Evolutionary conservation across 2,113 vertebrate genomes (phyloP).

Genomic region (Chroicocephalus ridibundus): DNA sequence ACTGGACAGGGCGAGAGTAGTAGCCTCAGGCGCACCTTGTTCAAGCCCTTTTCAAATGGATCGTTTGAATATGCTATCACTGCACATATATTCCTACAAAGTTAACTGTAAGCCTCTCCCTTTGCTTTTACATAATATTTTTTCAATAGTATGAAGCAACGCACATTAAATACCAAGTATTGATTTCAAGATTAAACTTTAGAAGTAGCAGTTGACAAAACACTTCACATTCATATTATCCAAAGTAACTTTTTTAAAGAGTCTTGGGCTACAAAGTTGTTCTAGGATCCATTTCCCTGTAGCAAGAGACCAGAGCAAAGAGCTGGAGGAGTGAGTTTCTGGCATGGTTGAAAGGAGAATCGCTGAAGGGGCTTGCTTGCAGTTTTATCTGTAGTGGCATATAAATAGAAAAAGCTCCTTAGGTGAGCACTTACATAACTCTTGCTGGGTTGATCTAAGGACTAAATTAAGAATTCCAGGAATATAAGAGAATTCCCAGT

Average conservation of each 20-base stretch:
- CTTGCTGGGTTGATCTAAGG: background rate
- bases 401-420: background rate
- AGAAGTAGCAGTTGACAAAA: background rate
- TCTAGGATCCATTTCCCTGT: rapidly evolving
- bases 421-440: background rate
- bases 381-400: background rate
- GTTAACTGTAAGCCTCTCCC: background rate
- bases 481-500: background rate
- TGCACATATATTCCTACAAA: rapidly evolving
- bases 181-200: background rate
- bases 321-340: background rate
- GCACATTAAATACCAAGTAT: rapidly evolving
- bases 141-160: background rate
- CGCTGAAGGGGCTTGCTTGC: background rate
- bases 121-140: rapidly evolving
- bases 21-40: rapidly evolving
- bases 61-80: rapidly evolving
- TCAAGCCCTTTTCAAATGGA: rapidly evolving
- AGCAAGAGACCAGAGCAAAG: background rate
- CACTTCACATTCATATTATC: rapidly evolving
- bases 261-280: background rate
- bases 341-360: rapidly evolving
- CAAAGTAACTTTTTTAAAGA: background rate
- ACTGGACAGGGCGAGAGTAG: rapidly evolving
- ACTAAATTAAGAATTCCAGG: background rate